phyloP scores from a whole-genome alignment of 2,797 vertebrate genomes.

The Hydrolagus colliei region DNA sequence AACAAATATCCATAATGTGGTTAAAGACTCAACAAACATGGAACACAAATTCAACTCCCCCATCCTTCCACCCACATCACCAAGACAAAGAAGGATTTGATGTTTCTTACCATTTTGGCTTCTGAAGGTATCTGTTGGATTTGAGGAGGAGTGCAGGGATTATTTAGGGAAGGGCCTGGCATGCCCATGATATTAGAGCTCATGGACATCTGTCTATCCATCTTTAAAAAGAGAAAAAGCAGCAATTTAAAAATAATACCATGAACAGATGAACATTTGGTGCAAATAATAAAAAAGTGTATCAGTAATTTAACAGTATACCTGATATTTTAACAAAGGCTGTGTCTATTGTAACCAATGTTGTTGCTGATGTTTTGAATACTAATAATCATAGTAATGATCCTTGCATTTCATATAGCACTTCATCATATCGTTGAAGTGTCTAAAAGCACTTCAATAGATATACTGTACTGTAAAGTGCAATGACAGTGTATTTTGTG shows the following conservation, averaged over 20 bases:
- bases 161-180: conserved; percentile 86
- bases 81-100: background rate
- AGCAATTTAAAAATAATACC: background rate
- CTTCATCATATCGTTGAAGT: too few relatives aligned
- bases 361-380: too few relatives aligned
- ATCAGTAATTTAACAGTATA: too few relatives aligned
- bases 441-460: too few relatives aligned
- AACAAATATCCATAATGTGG: background rate
- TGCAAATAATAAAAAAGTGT: background rate
- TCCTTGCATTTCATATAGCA: too few relatives aligned
- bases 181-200: conserved; percentile 95
- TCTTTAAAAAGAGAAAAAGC: conserved; percentile 59
- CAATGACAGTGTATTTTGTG: too few relatives aligned
- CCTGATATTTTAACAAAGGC: too few relatives aligned
- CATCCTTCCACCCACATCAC: conserved; percentile 15
- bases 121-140: conserved; percentile 95
- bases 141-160: conserved; percentile 87
- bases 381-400: too few relatives aligned
- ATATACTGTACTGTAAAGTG: too few relatives aligned
- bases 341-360: too few relatives aligned
- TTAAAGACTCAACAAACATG: background rate
- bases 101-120: conserved; percentile 88
- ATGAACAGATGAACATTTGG: background rate
- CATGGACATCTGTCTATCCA: conserved; percentile 98
- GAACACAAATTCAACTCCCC: background rate